Evolutionary conservation across 2,888 invertebrate genomes (phyloP).

Genomic region (Drosophila niveifrons): DNA sequence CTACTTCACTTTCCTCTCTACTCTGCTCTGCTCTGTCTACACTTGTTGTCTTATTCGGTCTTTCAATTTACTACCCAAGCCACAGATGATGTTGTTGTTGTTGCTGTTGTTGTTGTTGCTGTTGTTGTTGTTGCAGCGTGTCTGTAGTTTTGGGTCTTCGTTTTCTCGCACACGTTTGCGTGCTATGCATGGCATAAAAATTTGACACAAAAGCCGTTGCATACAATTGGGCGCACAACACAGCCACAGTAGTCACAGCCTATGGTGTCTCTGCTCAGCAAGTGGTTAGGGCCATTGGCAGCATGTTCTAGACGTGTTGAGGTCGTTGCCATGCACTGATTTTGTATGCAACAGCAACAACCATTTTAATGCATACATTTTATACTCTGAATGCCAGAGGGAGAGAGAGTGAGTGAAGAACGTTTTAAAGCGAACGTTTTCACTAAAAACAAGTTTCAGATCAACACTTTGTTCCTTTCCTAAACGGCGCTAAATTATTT

Average conservation of each 20-base stretch:
- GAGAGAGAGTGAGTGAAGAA: background rate
- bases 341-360: conserved; percentile 68
- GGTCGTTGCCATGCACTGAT: conserved; percentile 70
- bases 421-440: conserved; percentile 1
- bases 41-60: conserved; percentile 68
- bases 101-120: conserved; percentile 25
- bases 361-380: conserved; percentile 48
- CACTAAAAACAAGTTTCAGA: no score
- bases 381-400: conserved; percentile 21
- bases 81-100: conserved; percentile 26
- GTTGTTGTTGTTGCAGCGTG: conserved; percentile 42
- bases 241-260: conserved; percentile 8
- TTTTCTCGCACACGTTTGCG: conserved; percentile 75
- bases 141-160: conserved; percentile 71
- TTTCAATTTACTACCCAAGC: conserved; percentile 73
- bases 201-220: conserved; percentile 79
- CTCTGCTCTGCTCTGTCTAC: conserved; percentile 30
- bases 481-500: no score
- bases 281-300: conserved; percentile 1
- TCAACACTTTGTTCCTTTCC: no score
- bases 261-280: conserved; percentile 32
- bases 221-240: conserved; percentile 64
- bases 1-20: conserved; percentile 28
- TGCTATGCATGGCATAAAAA: conserved; percentile 78
- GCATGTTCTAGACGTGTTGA: conserved; percentile 51